Conservation (phyloP, 2,888 invertebrate species). For the Trissolcus japonicus region DNA sequence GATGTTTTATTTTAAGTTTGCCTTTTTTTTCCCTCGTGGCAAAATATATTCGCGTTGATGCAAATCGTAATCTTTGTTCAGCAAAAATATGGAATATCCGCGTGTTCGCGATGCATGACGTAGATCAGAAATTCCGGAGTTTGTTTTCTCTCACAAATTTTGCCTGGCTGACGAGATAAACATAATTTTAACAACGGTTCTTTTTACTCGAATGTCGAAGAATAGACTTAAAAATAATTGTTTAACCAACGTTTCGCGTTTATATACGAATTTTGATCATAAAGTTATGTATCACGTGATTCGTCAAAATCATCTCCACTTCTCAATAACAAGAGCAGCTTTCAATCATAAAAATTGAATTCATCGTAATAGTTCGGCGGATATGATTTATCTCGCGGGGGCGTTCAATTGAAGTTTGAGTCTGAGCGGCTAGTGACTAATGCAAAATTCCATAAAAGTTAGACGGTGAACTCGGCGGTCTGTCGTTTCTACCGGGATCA, state of each 20-base stretch:
- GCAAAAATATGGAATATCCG: constrained; percentile 35
- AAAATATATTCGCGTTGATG: constrained; percentile 33
- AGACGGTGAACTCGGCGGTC: constrained; percentile 25
- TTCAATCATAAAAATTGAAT: constrained; percentile 33
- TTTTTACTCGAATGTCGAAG: not conserved
- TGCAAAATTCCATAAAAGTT: constrained; percentile 42
- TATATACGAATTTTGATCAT: no score
- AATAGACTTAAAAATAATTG: no score
- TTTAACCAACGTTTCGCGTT: no score
- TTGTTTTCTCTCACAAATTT: constrained; percentile 45
- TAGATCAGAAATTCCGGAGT: constrained; percentile 47
- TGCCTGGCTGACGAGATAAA: constrained; percentile 33
- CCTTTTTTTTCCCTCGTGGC: not conserved
- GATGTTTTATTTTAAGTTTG: constrained; percentile 26
- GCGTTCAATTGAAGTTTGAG: constrained; percentile 34
- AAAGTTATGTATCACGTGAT: constrained; percentile 1
- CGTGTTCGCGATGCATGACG: constrained; percentile 28
- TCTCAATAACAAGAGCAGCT: not conserved
- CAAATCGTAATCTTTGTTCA: constrained; percentile 41
- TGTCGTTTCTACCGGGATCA: constrained; percentile 38
- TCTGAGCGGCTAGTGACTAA: constrained; percentile 22
- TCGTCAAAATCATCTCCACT: constrained; percentile 6
- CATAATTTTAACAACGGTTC: no score
- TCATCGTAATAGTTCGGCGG: constrained; percentile 14
- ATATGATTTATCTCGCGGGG: constrained; percentile 26